Evolutionary conservation across 2,888 invertebrate genomes (phyloP).

Genomic region (Aphodius sticticus): DNA sequence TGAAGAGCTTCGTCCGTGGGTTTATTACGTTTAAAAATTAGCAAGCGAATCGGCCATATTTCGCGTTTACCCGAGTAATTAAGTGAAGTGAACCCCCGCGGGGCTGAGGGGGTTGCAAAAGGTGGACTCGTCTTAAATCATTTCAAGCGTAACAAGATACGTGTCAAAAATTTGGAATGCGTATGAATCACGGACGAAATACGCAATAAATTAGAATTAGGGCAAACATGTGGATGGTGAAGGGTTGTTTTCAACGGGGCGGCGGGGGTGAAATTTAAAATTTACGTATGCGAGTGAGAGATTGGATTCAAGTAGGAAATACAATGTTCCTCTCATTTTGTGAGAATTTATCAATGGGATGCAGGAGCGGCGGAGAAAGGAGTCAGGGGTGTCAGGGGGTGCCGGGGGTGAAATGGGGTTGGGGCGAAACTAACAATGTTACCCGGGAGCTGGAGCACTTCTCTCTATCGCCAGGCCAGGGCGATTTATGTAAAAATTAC

Average conservation of each 20-base stretch:
- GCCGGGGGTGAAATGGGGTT: conserved; percentile 23
- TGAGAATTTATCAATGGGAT: conserved; percentile 41
- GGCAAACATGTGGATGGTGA: background rate
- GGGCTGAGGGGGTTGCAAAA: background rate
- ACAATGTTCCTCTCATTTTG: conserved; percentile 37
- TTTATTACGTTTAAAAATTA: conserved; percentile 4
- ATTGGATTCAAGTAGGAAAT: conserved; percentile 30
- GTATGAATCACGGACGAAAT: conserved; percentile 4
- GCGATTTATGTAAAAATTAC: conserved; percentile 54
- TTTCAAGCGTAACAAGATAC: background rate
- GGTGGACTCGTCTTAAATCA: background rate
- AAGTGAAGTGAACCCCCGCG: background rate
- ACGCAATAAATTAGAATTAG: conserved; percentile 4
- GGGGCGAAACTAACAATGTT: conserved; percentile 40
- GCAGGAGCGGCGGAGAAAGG: background rate
- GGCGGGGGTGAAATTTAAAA: background rate
- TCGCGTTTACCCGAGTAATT: conserved; percentile 4
- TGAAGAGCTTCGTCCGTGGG: background rate
- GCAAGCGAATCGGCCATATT: background rate
- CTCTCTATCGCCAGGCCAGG: conserved; percentile 37
- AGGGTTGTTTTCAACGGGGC: background rate
- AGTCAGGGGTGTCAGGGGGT: conserved; percentile 38
- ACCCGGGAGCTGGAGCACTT: conserved; percentile 5
- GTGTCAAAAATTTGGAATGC: background rate
- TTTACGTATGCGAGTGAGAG: background rate